Base-by-base conservation (phyloP, 2,888 invertebrate species). In the Eristalis intricaria region DNA sequence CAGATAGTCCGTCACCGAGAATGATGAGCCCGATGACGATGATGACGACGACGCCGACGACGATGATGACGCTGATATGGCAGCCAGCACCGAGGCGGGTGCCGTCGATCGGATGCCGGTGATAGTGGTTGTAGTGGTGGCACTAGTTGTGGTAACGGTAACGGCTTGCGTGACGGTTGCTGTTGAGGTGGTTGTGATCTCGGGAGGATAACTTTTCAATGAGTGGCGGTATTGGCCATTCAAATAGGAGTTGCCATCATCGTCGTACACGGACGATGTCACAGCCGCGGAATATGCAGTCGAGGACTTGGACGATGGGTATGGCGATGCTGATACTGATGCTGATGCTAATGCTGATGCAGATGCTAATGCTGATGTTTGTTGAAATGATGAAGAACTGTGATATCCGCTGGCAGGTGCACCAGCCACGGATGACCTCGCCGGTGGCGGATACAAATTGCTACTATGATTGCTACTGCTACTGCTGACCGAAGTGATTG, bases 181-280 rank as follows among this genome's bases (percentile, higher is more conserved):
- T 82, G 75, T 75, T 11, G 79, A 58, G 68, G 88, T 86, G 85
- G 80, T 74, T 84, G 76, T 88, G 84, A 86, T 86, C 26, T 83
- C 85, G 81, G 78, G 68, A 75, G 80, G 71, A 80, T 71, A 81
- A 84, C 80, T 84, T 88, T 84, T 88, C 35, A 75, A 35, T 81
- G 81, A 84, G 69, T 81, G 80, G 19, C 50, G 50, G 73, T 88
- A 88, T 58, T 88, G 68, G 60, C 29, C 84, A 74, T 64, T 80
- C 88, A 71, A 75, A 83, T 76, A 82, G 74, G 78, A 79, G 66
- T 84, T 81, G 43, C 56, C 70, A 69, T 84, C 80, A 7, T 66
- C 64, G 23, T 77, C 69, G 15, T 84, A 73, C 15, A 65, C 56
- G 29, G 70, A 50, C 50, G 50, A 73, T 63, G 84, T 81, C 74